Conservation (phyloP, 2,113 vertebrate species). For the Xiphias gladius region DNA sequence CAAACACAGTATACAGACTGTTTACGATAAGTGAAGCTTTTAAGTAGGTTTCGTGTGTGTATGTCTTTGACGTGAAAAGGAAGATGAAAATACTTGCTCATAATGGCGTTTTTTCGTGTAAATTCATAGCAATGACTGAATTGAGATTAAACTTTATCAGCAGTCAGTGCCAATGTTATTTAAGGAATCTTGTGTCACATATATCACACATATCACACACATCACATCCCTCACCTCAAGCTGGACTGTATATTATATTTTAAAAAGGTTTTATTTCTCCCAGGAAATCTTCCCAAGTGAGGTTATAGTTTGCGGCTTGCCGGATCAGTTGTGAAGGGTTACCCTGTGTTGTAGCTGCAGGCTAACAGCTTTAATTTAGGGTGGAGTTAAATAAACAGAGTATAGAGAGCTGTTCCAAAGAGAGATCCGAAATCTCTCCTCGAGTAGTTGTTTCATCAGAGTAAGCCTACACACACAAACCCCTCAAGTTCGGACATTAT, state of each 20-base stretch:
- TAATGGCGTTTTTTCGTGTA: not conserved
- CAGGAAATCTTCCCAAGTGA: slow-evolving; percentile 11
- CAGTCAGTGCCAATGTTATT: not conserved
- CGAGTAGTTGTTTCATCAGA: not conserved
- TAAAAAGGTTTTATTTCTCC: slow-evolving; percentile 24
- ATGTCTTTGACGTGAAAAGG: slow-evolving; percentile 12
- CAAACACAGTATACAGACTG: slow-evolving; percentile 20
- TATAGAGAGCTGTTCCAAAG: not conserved
- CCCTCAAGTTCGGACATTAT: not conserved
- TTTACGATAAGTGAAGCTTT: slow-evolving; percentile 14
- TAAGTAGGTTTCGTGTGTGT: not conserved
- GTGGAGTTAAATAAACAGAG: not conserved
- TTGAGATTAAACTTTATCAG: not conserved
- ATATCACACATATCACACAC: not conserved
- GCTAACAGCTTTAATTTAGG: slow-evolving; percentile 8
- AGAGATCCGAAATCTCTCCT: not conserved
- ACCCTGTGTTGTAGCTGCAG: not conserved
- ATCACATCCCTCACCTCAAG: not conserved
- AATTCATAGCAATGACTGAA: not conserved
- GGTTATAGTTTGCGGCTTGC: not conserved
- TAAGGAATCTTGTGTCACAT: not conserved
- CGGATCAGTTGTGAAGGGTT: not conserved
- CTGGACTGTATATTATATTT: not conserved
- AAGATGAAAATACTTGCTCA: not conserved
- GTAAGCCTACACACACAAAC: not conserved